A percentile compares a stretch with the other conserved stretches of the same genome.
phyloP scores from a whole-genome alignment of 1,140 invertebrate species.

The Adelges cooleyi region DNA sequence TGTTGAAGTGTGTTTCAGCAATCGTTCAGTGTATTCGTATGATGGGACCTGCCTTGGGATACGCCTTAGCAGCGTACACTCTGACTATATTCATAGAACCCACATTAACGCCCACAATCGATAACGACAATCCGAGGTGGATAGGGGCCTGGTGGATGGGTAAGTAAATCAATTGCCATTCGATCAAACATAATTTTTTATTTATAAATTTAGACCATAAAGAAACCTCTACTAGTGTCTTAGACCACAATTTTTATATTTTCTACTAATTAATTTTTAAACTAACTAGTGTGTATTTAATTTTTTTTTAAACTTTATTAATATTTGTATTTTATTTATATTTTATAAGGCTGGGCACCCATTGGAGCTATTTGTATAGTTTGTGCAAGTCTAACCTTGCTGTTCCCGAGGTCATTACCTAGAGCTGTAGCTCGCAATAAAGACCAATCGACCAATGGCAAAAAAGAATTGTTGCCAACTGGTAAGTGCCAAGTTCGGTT shows the following conservation, averaged over 20 bases:
- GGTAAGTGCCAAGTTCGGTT: not conserved
- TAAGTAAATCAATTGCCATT: constrained; percentile 26
- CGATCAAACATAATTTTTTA: too few relatives aligned
- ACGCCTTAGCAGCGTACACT: constrained; percentile 51
- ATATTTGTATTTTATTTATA: not conserved
- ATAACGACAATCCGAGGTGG: constrained; percentile 57
- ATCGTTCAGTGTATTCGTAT: constrained; percentile 57
- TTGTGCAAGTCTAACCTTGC: not conserved
- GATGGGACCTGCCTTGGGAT: constrained; percentile 59
- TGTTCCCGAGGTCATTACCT: constrained; percentile 30
- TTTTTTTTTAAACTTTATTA: too few relatives aligned
- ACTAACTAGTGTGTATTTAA: too few relatives aligned
- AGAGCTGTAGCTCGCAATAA: constrained; percentile 29
- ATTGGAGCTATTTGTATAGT: constrained; percentile 17
- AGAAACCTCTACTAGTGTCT: too few relatives aligned
- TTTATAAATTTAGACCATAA: too few relatives aligned
- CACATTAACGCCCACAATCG: constrained; percentile 53
- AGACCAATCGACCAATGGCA: not conserved
- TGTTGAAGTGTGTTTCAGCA: constrained; percentile 38
- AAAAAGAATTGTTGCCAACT: not conserved
- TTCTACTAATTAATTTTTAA: too few relatives aligned
- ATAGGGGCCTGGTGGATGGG: constrained; percentile 70
- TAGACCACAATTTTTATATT: too few relatives aligned
- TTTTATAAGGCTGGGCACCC: constrained; percentile 33
- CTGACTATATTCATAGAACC: constrained; percentile 58